phyloP scores from a whole-genome alignment of 2,113 vertebrate species.

The Eurystomus gularis region DNA sequence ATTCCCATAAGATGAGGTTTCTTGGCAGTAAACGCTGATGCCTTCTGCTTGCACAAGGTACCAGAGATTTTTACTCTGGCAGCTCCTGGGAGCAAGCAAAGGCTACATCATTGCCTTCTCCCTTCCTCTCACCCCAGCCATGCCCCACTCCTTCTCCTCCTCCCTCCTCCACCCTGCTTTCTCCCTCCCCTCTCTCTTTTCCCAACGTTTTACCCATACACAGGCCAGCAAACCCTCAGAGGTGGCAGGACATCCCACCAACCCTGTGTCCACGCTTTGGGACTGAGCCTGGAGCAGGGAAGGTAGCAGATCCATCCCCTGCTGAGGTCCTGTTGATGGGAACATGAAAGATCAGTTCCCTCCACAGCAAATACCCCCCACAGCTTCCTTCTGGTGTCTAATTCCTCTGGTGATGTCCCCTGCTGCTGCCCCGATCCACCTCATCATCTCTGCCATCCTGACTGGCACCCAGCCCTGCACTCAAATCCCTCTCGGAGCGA shows the following conservation, averaged over 20 bases:
- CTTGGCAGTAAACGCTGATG: neutral
- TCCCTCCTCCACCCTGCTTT: neutral
- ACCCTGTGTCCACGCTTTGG: neutral
- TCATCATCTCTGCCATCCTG: neutral
- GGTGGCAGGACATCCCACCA: neutral
- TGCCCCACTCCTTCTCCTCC: neutral
- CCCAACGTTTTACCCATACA: neutral
- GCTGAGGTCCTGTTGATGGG: neutral
- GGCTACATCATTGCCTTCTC: neutral
- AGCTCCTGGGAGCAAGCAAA: neutral
- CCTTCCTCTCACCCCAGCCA: neutral
- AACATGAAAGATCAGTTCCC: neutral
- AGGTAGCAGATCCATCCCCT: neutral
- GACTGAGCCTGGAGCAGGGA: neutral
- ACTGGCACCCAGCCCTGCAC: rapidly evolving
- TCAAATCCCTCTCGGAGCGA: neutral
- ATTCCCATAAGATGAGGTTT: neutral
- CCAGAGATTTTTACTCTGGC: neutral
- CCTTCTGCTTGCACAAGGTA: neutral
- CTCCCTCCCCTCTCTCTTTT: neutral
- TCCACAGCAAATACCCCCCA: neutral
- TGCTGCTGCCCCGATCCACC: neutral
- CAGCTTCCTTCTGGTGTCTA: neutral
- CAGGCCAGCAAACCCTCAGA: neutral
- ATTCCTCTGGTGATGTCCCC: rapidly evolving